Base-by-base conservation (phyloP, 1,140 invertebrate genomes). In the Hydropsyche tenuis region DNA sequence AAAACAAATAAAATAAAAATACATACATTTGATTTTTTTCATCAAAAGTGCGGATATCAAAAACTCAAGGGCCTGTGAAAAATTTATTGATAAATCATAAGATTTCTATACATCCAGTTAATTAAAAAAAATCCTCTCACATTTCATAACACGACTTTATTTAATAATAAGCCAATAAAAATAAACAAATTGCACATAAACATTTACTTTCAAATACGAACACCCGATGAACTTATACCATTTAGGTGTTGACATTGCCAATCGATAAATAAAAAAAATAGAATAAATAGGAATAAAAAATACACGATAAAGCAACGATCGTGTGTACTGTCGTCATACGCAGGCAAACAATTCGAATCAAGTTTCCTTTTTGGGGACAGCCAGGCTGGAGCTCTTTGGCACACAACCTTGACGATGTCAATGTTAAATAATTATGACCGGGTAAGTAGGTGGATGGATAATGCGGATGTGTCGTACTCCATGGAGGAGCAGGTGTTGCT, bases 341-440 rank as follows among this genome's bases (percentile, higher is more conserved):
- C 16, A n/a, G 23, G 20, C 60, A 25, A 25, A 63, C 23, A 63
- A 63, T 60, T 60, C 53, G 11, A 46, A 9, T 63, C 73, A 60
- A 69, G 65, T 68, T 73, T 66, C 73, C 66, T 60, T 73, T 27
- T 73, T 56, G 66, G 65, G 73, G 5, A 42, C 12, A 65, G 23
- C 9, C 30, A 37, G 30, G n/a, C n/a, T n/a, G n/a, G n/a, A 37
- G 63, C 60, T 63, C 25, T 63, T 42, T 30, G 51, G 25, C 60
- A 3, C n/a, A n/a, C 51, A 73, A 68, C 73, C 73, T 73, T 73
- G 73, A 63, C 42, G 48, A 23, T 73, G 65, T 73, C 73, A 73
- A 73, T 73, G 73, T 51, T 73, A 73, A 73, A 73, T 73, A 69
- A 69, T 73, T 73, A 69, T 51, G 53, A 43, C 25, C 71, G 46